Evolutionary conservation across 2,888 invertebrate genomes (phyloP), one percentile per base, ranked within the genome.

Genomic region (Iphiclides podalirius): DNA sequence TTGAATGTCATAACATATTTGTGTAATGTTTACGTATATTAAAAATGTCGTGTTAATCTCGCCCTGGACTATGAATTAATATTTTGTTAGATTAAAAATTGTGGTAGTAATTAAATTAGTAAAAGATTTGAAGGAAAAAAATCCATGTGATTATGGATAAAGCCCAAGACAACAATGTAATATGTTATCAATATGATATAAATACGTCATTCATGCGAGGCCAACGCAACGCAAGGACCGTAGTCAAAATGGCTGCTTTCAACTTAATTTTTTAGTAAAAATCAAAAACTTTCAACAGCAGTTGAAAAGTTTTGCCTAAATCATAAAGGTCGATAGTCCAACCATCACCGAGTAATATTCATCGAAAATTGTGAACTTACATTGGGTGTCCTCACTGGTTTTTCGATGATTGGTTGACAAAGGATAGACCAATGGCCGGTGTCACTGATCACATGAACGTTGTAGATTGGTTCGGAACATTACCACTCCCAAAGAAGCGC

Each of bases 321-420:
- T 61, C 54, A 49, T 47, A 59, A 63, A 54, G 58, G 56, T 47
- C 55, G 59, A 63, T 70, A 66, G 64, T 57, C 64, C 65, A 61
- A 60, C 65, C 72, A 72, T 76, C 65, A 50, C 62, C 59, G 69
- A 60, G 62, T 61, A 72, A 72, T 76, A 76, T 70, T 82, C 68
- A 70, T 66, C 65, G 75, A 79, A 81, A 75, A 76, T 77, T 78
- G 79, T 72, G 75, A 79, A 88, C 87, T 88, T 88, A 88, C 88
- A 85, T 82, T 81, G 80, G 75, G 70, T 64, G 63, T 79, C 74
- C 80, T 87, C 78, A 81, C 92, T 92, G 93, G 92, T 94, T 92
- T 94, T 92, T 91, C 94, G 91, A 94, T 94, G 95, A 95, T 95
- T 95, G 95, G 95, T 93, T 93, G 93, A 92, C 92, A 91, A 93